Evolutionary conservation across 2,797 vertebrate genomes (phyloP), one percentile per base, ranked within the genome.

Genomic region (Rhabdomys pumilio): DNA sequence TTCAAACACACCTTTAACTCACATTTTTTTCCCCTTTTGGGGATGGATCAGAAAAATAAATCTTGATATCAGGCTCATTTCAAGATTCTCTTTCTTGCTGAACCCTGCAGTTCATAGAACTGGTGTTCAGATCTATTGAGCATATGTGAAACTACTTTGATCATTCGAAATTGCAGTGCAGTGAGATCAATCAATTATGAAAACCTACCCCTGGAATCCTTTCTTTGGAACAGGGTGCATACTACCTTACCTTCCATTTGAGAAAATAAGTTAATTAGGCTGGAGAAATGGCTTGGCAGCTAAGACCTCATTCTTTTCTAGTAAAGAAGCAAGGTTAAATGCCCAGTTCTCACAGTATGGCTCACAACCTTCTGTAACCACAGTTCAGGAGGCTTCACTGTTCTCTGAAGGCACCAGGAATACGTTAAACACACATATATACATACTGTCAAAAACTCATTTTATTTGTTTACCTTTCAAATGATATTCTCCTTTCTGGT

Each of bases 401-500:
- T 50, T 85, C 6, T n/a, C 83, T 34, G 7, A 6, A 85, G 19
- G 19, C 31, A 67, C 3, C 1, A 50, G 11, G 29, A 84, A 50
- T 29, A 50, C 44, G 50, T 85, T 22, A 47, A 12, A 20, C n/a
- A 44, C 2, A 38, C 47, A 69, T 55, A 38, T 8, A 24, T n/a
- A 26, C 12, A 26, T 24, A 3, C 19, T 69, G 20, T 9, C 6
- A 53, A 69, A n/a, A 31, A 53, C 13, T 26, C 65, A 19, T 10
- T 72, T 72, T 69, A n/a, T n/a, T 69, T 72, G 69, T 38, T 72
- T 72, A 72, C 69, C 38, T 38, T 38, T 72, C 8, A 72, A 38
- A 19, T 38, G 3, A 72, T 38, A 72, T 72, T 0, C 0, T 8
- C 3, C 8, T 72, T 72, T 9, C 19, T 0, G 3, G n/a, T 72